A percentile compares a stretch with the other conserved stretches of the same genome.
Evolutionary conservation across 2,113 vertebrate species (phyloP).

Genomic region (Saguinus imperator): DNA sequence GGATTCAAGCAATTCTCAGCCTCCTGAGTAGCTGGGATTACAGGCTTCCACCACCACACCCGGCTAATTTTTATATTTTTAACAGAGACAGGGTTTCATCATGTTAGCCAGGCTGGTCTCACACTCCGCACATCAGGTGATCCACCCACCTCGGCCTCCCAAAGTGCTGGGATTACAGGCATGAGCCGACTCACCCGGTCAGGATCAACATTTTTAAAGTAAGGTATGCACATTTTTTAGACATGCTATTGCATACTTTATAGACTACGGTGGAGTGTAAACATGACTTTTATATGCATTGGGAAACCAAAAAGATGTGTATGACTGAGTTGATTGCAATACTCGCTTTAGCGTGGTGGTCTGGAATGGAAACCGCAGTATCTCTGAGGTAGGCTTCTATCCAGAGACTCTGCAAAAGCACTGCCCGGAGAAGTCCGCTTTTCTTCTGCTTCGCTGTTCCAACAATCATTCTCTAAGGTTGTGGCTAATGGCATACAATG

Average conservation of each 20-base stretch:
- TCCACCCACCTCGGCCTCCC: too few relatives aligned
- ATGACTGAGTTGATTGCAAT: neutral
- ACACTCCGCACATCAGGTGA: too few relatives aligned
- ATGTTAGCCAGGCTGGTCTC: too few relatives aligned
- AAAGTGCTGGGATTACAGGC: too few relatives aligned
- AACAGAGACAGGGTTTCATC: too few relatives aligned
- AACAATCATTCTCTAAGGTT: neutral
- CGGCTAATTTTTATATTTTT: too few relatives aligned
- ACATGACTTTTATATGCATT: neutral
- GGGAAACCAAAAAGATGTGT: neutral
- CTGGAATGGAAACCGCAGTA: neutral
- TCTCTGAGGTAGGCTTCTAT: neutral
- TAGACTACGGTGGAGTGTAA: neutral
- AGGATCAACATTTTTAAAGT: neutral
- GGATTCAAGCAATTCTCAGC: too few relatives aligned
- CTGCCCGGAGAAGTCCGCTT: neutral
- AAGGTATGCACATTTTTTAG: neutral
- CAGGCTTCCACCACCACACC: too few relatives aligned
- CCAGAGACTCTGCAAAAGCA: neutral
- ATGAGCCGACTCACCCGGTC: too few relatives aligned
- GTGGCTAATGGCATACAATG: accelerated
- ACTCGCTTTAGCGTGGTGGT: neutral
- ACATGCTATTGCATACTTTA: neutral
- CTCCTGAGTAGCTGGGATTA: too few relatives aligned
- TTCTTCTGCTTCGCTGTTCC: neutral